These are phyloP conservation scores for Pangasianodon hypophthalmus DNA, from an alignment of 2,113 vertebrate genomes.

Conservation along the genomic window DNA sequence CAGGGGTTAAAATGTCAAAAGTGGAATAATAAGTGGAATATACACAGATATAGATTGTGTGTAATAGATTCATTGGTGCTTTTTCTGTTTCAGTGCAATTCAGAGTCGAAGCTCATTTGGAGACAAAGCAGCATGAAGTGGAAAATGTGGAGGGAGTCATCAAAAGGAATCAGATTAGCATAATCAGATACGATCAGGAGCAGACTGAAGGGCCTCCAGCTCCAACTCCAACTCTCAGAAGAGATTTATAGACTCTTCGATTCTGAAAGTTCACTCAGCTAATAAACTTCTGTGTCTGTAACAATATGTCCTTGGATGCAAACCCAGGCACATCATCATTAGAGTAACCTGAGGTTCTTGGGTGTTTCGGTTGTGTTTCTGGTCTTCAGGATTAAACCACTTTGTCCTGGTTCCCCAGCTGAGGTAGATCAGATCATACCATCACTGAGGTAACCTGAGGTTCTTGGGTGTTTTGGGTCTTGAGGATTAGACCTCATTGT, in stretches of 20 bases:
- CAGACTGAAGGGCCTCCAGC: not conserved
- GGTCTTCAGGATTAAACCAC: not conserved
- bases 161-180: conserved; percentile 21
- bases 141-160: conserved; percentile 10
- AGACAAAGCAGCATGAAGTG: conserved; percentile 25
- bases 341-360: not conserved
- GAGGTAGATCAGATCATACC: not conserved
- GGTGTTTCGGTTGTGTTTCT: not conserved
- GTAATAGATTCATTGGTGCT: not conserved
- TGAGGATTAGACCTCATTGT: not conserved
- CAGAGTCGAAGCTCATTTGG: not conserved
- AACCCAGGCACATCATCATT: not conserved
- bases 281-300: not conserved
- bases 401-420: not conserved
- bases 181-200: conserved; percentile 26
- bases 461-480: not conserved
- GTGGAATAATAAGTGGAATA: not conserved
- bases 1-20: not conserved
- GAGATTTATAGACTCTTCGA: conserved; percentile 14
- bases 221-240: not conserved
- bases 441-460: not conserved
- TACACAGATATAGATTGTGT: not conserved
- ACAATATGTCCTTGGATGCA: not conserved
- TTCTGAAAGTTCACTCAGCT: conserved; percentile 9
- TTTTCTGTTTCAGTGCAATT: not conserved